Evolutionary conservation across 2,888 invertebrate genomes (phyloP).

Genomic region (Lasioglossum oenotherae): DNA sequence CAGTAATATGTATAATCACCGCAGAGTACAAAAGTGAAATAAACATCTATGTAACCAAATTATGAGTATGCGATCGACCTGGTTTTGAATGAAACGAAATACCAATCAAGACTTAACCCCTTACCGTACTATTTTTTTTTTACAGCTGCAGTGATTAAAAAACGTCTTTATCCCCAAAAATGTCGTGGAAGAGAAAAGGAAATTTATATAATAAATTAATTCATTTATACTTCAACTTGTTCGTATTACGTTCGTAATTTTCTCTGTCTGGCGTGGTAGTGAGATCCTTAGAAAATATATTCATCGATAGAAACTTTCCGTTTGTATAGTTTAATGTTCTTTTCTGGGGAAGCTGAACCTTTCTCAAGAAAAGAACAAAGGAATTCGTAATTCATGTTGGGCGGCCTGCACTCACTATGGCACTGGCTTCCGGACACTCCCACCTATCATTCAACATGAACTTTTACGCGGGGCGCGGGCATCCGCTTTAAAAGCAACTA

Average conservation of each 20-base stretch:
- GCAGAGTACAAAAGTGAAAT: background rate
- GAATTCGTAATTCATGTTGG: conserved; percentile 66
- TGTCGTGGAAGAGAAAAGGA: no score
- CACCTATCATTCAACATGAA: conserved; percentile 65
- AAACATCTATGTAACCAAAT: background rate
- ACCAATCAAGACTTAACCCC: background rate
- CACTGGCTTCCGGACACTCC: conserved; percentile 63
- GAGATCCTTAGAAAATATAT: conserved; percentile 27
- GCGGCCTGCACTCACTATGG: conserved; percentile 43
- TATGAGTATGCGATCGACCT: background rate
- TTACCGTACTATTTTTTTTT: no score
- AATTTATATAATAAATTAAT: background rate
- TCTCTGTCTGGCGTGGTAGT: background rate
- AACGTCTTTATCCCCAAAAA: no score
- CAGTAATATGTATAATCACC: background rate
- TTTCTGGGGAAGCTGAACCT: conserved; percentile 42
- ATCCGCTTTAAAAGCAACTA: conserved; percentile 63
- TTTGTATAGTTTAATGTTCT: conserved; percentile 41
- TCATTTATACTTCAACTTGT: background rate
- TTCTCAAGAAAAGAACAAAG: conserved; percentile 59
- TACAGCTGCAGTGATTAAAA: no score
- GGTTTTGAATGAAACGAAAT: background rate
- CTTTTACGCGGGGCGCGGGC: conserved; percentile 57
- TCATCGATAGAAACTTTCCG: conserved; percentile 30
- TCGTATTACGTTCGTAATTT: background rate